A percentile compares a stretch with the other conserved stretches of the same genome.
phyloP scores from a whole-genome alignment of 1,140 invertebrate species.

The Neoseiulus cucumeris region DNA sequence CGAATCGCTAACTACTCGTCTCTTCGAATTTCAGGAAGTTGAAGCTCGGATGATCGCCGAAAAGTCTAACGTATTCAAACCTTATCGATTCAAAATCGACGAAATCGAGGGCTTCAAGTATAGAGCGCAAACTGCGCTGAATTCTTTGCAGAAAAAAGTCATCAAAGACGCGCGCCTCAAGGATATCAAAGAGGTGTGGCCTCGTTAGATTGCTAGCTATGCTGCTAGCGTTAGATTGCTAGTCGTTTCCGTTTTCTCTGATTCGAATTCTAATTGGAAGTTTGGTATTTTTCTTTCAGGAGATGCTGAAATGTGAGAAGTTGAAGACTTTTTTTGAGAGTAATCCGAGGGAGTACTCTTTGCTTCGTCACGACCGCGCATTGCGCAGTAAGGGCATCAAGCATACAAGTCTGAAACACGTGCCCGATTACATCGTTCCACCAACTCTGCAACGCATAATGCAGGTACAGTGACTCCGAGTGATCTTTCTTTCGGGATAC shows the following conservation, averaged over 20 bases:
- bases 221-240: no score
- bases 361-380: conserved; percentile 71
- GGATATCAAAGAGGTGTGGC: conserved; percentile 81
- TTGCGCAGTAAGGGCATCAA: conserved; percentile 50
- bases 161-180: conserved; percentile 77
- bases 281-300: no score
- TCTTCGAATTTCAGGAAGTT: background rate
- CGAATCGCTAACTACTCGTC: conserved; percentile 1
- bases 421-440: conserved; percentile 68
- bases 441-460: conserved; percentile 16
- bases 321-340: conserved; percentile 71
- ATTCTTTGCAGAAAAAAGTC: conserved; percentile 29
- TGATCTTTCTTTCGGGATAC: background rate
- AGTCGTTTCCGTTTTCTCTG: no score
- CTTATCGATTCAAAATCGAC: conserved; percentile 79
- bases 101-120: conserved; percentile 91
- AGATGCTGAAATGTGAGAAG: conserved; percentile 10
- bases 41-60: conserved; percentile 18
- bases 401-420: conserved; percentile 58
- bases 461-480: background rate
- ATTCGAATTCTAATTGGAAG: no score
- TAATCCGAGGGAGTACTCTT: conserved; percentile 70
- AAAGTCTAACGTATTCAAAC: conserved; percentile 36
- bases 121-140: conserved; percentile 35
- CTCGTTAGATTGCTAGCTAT: no score